Evolutionary conservation across 1,140 invertebrate species (phyloP).

Genomic region (Zaprionus nigranus): DNA sequence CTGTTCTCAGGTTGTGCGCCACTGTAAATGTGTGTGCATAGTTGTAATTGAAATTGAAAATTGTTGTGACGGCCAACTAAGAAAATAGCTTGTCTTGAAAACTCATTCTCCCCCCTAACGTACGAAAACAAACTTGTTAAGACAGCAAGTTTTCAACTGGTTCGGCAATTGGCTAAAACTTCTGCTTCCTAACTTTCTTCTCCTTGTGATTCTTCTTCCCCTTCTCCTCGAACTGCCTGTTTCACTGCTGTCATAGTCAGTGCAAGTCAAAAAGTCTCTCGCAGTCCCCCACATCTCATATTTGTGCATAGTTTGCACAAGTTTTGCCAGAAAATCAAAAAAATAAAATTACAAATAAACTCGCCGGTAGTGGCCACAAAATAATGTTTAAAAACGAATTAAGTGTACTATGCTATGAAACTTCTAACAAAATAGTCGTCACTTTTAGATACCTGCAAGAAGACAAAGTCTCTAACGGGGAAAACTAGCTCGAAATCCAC

Average conservation of each 20-base stretch:
- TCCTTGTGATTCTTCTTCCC: slow-evolving; percentile 13
- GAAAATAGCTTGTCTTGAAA: slow-evolving; percentile 7
- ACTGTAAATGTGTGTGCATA: neutral
- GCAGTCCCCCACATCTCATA: slow-evolving; percentile 36
- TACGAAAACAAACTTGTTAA: slow-evolving; percentile 27
- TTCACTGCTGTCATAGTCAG: slow-evolving; percentile 56
- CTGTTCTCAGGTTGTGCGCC: neutral
- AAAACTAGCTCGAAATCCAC: neutral
- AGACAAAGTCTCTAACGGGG: neutral
- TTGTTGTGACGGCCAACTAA: slow-evolving; percentile 29
- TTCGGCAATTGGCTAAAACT: slow-evolving; percentile 48
- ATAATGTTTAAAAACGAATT: slow-evolving; percentile 44
- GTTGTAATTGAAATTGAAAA: slow-evolving; percentile 48
- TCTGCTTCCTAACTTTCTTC: slow-evolving; percentile 38
- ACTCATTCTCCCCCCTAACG: neutral
- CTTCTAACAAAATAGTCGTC: neutral
- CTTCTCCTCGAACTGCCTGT: slow-evolving; percentile 13
- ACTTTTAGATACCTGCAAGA: neutral
- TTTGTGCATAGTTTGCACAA: slow-evolving; percentile 54
- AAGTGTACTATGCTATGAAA: slow-evolving; percentile 36
- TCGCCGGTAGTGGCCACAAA: slow-evolving; percentile 16
- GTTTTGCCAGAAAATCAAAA: slow-evolving; percentile 25
- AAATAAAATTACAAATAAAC: slow-evolving; percentile 6
- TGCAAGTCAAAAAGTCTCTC: slow-evolving; percentile 33
- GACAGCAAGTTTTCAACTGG: slow-evolving; percentile 34